phyloP scores from a whole-genome alignment of 2,797 vertebrate species.

The Miichthys miiuy region DNA sequence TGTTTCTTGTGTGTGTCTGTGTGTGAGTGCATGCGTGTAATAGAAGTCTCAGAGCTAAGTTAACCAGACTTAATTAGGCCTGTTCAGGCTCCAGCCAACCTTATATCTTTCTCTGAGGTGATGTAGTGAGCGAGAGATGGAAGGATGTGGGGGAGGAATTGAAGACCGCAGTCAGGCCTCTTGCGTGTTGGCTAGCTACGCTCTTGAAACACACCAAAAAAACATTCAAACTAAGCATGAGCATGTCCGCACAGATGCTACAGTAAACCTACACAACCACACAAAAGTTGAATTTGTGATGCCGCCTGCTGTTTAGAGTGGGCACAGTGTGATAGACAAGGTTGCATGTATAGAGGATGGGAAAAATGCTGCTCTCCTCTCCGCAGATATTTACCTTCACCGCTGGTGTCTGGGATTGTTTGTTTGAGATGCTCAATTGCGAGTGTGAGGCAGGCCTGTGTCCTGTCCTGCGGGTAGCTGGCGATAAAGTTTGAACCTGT shows the following conservation, averaged over 20 bases:
- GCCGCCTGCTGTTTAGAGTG: constrained; percentile 60
- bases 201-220: neutral
- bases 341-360: constrained; percentile 31
- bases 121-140: constrained; percentile 43
- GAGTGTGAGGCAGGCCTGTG: constrained; percentile 64
- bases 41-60: constrained; percentile 85
- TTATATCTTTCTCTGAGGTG: constrained; percentile 64
- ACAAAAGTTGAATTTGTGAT: constrained; percentile 37
- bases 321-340: constrained; percentile 20
- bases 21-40: constrained; percentile 74
- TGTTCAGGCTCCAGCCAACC: constrained; percentile 76
- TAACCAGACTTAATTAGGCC: constrained; percentile 88
- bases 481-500: constrained; percentile 77
- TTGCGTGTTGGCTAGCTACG: constrained; percentile 11
- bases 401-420: constrained; percentile 66
- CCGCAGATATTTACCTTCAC: constrained; percentile 55
- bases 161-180: constrained; percentile 23
- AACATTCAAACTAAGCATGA: constrained; percentile 27
- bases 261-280: constrained; percentile 48
- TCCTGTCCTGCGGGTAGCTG: constrained; percentile 61
- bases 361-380: constrained; percentile 25
- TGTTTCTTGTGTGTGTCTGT: constrained; percentile 39
- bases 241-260: constrained; percentile 36
- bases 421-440: constrained; percentile 77
- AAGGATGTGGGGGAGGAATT: constrained; percentile 40